These are phyloP conservation scores for Austrolebias charrua DNA, from an alignment of 2,797 vertebrate genomes.

Conservation along the genomic window DNA sequence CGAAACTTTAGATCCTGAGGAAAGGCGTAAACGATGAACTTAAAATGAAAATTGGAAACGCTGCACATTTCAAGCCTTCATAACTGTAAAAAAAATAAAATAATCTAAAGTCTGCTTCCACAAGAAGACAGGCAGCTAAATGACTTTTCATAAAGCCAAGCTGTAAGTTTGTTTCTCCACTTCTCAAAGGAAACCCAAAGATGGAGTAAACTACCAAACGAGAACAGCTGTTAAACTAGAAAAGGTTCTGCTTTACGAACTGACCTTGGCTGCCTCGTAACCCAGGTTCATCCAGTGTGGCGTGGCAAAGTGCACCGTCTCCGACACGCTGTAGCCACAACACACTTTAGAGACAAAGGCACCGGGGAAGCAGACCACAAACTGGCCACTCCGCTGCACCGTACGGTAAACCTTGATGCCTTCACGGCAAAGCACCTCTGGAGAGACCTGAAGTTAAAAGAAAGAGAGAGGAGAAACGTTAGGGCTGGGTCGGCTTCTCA, in stretches of 20 bases:
- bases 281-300: constrained; percentile 98
- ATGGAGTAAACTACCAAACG: no score
- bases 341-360: constrained; percentile 98
- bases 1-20: constrained; percentile 95
- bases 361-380: constrained; percentile 96
- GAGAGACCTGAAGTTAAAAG: constrained; percentile 86
- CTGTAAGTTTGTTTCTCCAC: no score
- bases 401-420: constrained; percentile 97
- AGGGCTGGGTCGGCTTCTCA: not conserved
- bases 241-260: constrained; percentile 21
- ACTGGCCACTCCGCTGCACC: constrained; percentile 96
- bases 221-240: not conserved
- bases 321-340: constrained; percentile 98
- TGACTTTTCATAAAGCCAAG: constrained; percentile 10
- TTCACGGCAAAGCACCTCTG: constrained; percentile 94
- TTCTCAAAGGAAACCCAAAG: no score
- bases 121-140: constrained; percentile 16
- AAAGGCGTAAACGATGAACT: not conserved
- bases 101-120: not conserved
- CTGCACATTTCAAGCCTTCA: no score
- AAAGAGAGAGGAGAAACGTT: no score
- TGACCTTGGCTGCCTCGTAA: constrained; percentile 97
- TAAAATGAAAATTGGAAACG: constrained; percentile 12
- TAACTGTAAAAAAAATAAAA: no score
- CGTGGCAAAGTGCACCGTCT: constrained; percentile 98